These are phyloP conservation scores for Digitonthophagus gazella DNA, from an alignment of 2,888 invertebrate species.

Conservation along the genomic window DNA sequence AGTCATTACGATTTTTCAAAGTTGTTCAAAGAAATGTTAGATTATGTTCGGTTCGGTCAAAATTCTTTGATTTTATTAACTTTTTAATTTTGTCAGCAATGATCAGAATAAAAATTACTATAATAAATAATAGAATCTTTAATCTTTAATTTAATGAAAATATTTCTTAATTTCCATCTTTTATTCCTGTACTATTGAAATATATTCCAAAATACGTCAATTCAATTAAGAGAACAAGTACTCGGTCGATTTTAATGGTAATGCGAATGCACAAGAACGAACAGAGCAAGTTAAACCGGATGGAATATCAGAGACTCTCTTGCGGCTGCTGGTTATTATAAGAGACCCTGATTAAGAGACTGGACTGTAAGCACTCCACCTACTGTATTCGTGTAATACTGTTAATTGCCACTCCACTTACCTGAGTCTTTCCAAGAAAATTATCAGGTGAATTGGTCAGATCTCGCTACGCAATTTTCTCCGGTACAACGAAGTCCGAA, in stretches of 20 bases:
- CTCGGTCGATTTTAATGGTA: background rate
- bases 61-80: too few relatives aligned
- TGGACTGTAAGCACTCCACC: conserved; percentile 10
- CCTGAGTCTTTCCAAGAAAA: conserved; percentile 12
- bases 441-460: conserved; percentile 1
- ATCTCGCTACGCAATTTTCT: background rate
- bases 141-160: too few relatives aligned
- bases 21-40: too few relatives aligned
- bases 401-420: conserved; percentile 14
- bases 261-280: background rate
- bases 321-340: conserved; percentile 3
- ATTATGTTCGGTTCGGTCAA: too few relatives aligned
- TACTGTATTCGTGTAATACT: conserved; percentile 16
- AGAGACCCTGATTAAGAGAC: background rate
- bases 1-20: too few relatives aligned
- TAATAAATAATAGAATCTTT: too few relatives aligned
- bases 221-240: background rate
- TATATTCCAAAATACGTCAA: too few relatives aligned
- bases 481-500: background rate
- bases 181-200: too few relatives aligned
- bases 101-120: too few relatives aligned
- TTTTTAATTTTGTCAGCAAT: too few relatives aligned
- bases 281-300: background rate
- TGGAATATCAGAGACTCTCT: background rate
- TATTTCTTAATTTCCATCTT: too few relatives aligned